phyloP scores from a whole-genome alignment of 2,888 invertebrate genomes.

The Sarcophaga caerulescens region DNA sequence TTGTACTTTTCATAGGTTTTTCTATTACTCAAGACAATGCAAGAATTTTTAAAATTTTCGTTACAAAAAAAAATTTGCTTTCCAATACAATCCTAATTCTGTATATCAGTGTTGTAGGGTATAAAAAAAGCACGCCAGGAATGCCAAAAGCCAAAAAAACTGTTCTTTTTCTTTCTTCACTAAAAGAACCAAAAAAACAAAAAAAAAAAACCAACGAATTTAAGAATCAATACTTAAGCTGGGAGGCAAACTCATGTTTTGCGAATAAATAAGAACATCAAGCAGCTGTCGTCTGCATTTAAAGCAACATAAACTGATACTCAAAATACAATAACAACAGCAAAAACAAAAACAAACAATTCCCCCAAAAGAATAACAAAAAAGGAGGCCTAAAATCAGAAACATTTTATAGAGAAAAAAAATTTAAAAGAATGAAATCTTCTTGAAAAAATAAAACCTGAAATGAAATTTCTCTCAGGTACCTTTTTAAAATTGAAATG shows the following conservation, averaged over 20 bases:
- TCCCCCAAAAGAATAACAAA: neutral
- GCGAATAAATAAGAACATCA: constrained; percentile 50
- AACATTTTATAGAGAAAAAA: neutral
- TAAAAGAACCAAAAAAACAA: neutral
- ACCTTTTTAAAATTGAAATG: no score
- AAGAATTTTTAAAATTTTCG: no score
- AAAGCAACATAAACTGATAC: constrained; percentile 18
- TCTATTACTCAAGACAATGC: no score
- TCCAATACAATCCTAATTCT: no score
- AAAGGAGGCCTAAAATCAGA: constrained; percentile 12
- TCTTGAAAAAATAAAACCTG: neutral
- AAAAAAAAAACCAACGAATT: constrained; percentile 1
- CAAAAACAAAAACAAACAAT: neutral
- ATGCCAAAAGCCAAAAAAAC: no score
- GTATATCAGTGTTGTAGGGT: no score
- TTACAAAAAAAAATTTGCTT: no score
- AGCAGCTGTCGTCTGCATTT: constrained; percentile 58
- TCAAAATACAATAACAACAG: neutral
- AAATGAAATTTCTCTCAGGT: no score
- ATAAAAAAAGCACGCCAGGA: no score
- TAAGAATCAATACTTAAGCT: constrained; percentile 25
- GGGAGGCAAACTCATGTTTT: neutral
- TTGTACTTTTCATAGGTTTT: no score
- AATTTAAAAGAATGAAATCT: constrained; percentile 5
- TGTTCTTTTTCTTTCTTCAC: no score